Evolutionary conservation across 2,888 invertebrate species (phyloP), one percentile per base, ranked within the genome.

Genomic region (Griposia aprilina): DNA sequence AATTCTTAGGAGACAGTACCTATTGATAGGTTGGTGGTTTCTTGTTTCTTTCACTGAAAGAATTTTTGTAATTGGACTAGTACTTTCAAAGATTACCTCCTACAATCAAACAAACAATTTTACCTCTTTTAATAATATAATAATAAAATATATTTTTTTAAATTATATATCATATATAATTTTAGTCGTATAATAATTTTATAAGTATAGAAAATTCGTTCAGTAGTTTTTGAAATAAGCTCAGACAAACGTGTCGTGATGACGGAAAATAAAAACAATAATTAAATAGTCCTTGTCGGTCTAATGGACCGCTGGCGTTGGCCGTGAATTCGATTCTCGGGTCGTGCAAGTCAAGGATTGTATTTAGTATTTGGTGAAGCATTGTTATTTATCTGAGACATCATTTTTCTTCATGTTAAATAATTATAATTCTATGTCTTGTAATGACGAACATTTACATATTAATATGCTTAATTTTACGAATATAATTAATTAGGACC

Each of bases 321-420:
- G 74, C 88, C 89, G 86, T 89, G 86, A 84, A 83, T 89, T 84
- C 70, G 86, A 88, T 86, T 87, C 89, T 84, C 80, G 86, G 88
- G 84, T 88, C 89, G 81, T 45, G 68, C 65, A 84, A 84, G 88
- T 88, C 88, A 88, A 88, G 88, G 88, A 81, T 87, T 41, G 62
- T 13, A 41, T 41, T 62, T n/a, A 69, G 50, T 63, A 81, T 68
- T 76, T 76, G 74, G 75, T 76, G 73, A 78, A 80, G 69, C n/a
- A 70, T 86, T 84, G 68, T 73, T 79, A 73, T 62, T 77, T 76
- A 73, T 76, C 48, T 74, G 55, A 76, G 71, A 76, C 23, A 77
- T 72, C 5, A 69, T n/a, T 69, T 36, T 63, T 36, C 63, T 63
- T 36, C 11, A 30, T 10, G 10, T 57, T 59, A 36, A 41, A 62